Base-by-base conservation (phyloP, 2,888 invertebrate genomes). In the Hemicrepidius hirtus region DNA sequence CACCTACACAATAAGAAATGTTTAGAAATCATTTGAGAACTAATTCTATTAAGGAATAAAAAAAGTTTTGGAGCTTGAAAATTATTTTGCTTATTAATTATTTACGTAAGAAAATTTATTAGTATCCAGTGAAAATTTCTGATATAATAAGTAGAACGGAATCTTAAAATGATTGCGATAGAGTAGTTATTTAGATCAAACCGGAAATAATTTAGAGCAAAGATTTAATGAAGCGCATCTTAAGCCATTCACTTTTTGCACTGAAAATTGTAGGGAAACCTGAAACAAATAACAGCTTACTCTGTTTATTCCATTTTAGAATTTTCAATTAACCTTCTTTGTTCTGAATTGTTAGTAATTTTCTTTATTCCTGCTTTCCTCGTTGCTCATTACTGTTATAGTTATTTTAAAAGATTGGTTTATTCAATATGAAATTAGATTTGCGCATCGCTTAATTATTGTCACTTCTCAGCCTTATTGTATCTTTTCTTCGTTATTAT, bases 191-290 rank as follows among this genome's bases (percentile, higher is more conserved):
- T 35, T 37, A n/a, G 9, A 37, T 57, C 32, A 12, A 37, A 57
- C 57, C 57, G 57, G 57, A 57, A 57, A 57, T 37, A 57, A 57
- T 37, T 37, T 37, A 18, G 57, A 57, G 18, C 24, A 18, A 20
- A 37, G 20, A 57, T 20, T 35, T 57, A 57, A 57, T 57, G 57
- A 57, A 18, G 57, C 57, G 57, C 57, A 57, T 57, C 57, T 57
- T 20, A 20, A 49, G 37, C 57, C 57, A 18, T 20, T 37, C 57
- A 37, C 57, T 57, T 57, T 20, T 55, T 55, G 55, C 32, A 37
- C 37, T 57, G 57, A 40, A 57, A 57, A 57, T 5, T 53, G 28
- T 21, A 53, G 21, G 12, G 20, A 53, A 28, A 53, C 21, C 53
- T 21, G 21, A 53, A 53, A 49, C 44, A 44, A 44, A 18, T 44